A percentile compares a stretch with the other conserved stretches of the same genome.
Conservation (phyloP, 2,888 invertebrate species). For the Lasioglossum zephyrum region DNA sequence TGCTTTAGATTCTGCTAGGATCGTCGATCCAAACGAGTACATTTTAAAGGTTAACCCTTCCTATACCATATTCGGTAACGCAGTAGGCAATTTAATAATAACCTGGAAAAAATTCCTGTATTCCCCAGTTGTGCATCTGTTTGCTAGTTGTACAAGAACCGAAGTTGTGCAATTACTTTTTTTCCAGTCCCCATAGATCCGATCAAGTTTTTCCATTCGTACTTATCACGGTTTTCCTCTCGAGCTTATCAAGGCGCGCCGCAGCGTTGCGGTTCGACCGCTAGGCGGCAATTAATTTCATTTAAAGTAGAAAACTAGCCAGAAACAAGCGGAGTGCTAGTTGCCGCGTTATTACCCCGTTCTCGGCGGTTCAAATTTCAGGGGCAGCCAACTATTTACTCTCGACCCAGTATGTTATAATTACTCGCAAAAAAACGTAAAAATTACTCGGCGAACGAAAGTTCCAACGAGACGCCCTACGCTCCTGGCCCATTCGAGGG, state of each 20-base stretch:
- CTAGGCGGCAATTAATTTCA: conserved; percentile 56
- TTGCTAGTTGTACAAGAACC: not conserved
- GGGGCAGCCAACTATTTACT: conserved; percentile 35
- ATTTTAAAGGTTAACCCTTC: not conserved
- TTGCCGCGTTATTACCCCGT: conserved; percentile 60
- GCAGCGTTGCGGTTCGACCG: conserved; percentile 3
- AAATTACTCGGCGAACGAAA: conserved; percentile 37
- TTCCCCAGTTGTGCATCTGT: not conserved
- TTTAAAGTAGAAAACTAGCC: conserved; percentile 62
- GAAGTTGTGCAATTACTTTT: not conserved
- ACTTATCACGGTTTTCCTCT: not conserved
- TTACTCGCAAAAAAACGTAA: conserved; percentile 41
- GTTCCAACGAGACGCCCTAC: conserved; percentile 28
- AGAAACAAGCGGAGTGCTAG: conserved; percentile 36
- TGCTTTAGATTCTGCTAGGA: not conserved
- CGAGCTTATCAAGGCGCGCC: not conserved
- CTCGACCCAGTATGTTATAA: conserved; percentile 53
- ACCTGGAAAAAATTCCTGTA: not conserved
- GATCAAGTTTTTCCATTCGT: not conserved
- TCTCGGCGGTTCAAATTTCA: conserved; percentile 54
- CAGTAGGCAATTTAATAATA: not conserved
- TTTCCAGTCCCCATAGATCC: not conserved
- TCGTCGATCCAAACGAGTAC: not conserved
- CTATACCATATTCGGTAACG: not conserved
- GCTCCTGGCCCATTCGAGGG: conserved; percentile 27